Conservation (phyloP, 2,888 invertebrate species). For the Conomelus anceps region DNA sequence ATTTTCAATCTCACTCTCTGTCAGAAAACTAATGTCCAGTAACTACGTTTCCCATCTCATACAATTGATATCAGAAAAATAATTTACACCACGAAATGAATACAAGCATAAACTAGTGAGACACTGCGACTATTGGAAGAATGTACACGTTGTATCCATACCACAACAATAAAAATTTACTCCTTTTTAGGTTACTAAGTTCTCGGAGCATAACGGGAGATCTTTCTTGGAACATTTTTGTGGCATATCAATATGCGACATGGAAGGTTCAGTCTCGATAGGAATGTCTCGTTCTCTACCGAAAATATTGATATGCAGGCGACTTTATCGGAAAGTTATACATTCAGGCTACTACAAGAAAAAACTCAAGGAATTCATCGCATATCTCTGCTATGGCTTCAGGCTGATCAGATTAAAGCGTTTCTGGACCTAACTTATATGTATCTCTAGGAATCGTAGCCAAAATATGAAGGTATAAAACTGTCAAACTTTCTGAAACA, state of each 20-base stretch:
- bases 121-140: not conserved
- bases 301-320: not conserved
- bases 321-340: not conserved
- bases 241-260: not conserved
- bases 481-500: not conserved
- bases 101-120: not conserved
- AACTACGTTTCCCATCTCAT: not conserved
- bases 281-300: not conserved
- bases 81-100: too few relatives aligned
- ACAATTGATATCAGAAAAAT: too few relatives aligned
- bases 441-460: not conserved
- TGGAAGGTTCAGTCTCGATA: not conserved
- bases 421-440: not conserved
- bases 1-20: too few relatives aligned
- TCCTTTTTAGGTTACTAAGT: too few relatives aligned
- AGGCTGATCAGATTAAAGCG: not conserved
- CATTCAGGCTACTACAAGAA: not conserved
- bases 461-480: not conserved
- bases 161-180: not conserved
- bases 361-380: not conserved
- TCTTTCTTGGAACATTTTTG: not conserved
- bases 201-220: not conserved
- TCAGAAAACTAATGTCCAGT: too few relatives aligned
- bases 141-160: not conserved
- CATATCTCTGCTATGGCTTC: not conserved